These are phyloP conservation scores for Erebia aethiops DNA, from an alignment of 2,888 invertebrate species.

Conservation along the genomic window DNA sequence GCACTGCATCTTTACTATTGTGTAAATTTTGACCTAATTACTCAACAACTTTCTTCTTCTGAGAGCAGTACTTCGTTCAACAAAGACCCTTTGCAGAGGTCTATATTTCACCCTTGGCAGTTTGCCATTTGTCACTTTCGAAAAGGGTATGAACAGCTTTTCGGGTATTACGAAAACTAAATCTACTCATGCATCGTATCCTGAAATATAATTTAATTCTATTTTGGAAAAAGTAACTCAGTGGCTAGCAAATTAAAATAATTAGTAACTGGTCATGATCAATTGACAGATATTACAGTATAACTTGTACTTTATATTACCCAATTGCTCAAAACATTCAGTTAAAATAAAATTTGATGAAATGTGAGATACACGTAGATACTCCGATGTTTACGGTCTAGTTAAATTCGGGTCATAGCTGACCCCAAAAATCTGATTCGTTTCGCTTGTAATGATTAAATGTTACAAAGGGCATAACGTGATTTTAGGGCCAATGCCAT, in stretches of 20 bases:
- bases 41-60: neutral
- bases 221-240: neutral
- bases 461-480: neutral
- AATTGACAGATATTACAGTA: neutral
- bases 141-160: conserved; percentile 7
- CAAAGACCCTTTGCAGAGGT: conserved; percentile 9
- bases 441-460: neutral
- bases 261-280: neutral
- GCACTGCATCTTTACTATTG: neutral
- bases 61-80: conserved; percentile 1
- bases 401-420: neutral
- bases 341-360: neutral
- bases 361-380: neutral
- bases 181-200: neutral
- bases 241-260: neutral
- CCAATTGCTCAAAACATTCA: neutral
- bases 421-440: conserved; percentile 4
- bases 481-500: conserved; percentile 11
- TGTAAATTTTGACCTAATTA: conserved; percentile 4
- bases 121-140: conserved; percentile 10
- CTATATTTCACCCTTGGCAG: conserved; percentile 4
- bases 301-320: neutral
- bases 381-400: conserved; percentile 7
- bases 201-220: neutral
- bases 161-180: neutral